phyloP scores from a whole-genome alignment of 2,113 vertebrate species.

The Ondatra zibethicus region DNA sequence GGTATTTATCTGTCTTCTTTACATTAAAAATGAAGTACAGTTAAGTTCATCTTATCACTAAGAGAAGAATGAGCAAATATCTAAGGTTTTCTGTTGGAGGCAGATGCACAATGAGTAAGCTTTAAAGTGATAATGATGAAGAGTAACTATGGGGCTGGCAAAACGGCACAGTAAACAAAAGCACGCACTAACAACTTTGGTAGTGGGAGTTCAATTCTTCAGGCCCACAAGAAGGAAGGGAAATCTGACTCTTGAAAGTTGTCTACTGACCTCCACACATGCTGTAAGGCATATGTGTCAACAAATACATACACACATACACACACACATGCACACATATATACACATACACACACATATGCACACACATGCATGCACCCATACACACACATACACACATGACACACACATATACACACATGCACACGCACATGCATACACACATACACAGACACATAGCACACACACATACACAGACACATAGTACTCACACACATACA shows the following conservation, averaged over 20 bases:
- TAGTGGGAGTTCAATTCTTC: no score
- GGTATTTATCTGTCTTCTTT: constrained; percentile 5
- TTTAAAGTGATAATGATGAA: constrained; percentile 8
- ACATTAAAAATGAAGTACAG: neutral
- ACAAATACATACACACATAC: neutral
- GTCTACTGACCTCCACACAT: neutral
- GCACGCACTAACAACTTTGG: neutral
- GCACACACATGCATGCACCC: neutral
- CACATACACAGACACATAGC: neutral
- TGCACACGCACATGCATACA: no score
- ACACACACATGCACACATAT: neutral
- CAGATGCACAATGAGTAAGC: neutral
- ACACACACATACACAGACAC: neutral
- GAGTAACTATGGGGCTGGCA: neutral
- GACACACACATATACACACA: no score
- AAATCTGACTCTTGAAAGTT: neutral
- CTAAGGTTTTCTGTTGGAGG: neutral
- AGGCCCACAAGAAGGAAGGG: neutral
- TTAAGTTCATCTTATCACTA: neutral
- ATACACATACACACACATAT: neutral
- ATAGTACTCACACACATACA: neutral
- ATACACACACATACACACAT: neutral
- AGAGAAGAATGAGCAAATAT: neutral
- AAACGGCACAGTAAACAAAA: neutral
- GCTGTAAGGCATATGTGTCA: neutral